Conservation (phyloP, 2,797 vertebrate species). For the Clamator glandarius region DNA sequence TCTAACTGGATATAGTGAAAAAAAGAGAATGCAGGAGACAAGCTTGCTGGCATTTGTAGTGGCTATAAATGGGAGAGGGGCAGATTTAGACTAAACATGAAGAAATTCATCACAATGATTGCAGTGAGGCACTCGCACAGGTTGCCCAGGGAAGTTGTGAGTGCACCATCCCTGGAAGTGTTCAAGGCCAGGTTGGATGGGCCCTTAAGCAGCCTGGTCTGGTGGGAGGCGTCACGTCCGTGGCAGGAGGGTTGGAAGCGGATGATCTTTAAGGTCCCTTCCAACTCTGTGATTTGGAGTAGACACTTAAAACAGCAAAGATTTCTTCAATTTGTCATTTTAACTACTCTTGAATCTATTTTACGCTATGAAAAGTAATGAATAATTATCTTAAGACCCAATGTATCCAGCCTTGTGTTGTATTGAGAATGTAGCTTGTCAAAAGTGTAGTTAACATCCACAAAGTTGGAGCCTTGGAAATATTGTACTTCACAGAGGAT, state of each 20-base stretch:
- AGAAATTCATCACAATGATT: no score
- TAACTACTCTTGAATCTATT: not conserved
- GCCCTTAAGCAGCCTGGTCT: no score
- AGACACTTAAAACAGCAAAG: not conserved
- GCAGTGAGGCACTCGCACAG: no score
- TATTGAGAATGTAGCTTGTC: not conserved
- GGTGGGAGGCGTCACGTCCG: no score
- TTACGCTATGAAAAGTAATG: not conserved
- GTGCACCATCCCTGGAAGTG: no score
- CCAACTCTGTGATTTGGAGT: not conserved
- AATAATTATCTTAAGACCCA: not conserved
- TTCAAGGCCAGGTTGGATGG: no score
- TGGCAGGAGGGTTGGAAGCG: no score
- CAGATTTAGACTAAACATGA: no score
- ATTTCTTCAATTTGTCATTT: not conserved
- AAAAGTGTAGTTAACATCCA: not conserved
- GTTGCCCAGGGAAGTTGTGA: no score
- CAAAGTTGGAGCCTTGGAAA: not conserved
- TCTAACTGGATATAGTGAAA: not conserved
- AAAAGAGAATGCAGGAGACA: not conserved
- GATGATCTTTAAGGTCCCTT: no score
- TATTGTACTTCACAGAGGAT: not conserved
- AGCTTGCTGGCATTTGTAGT: not conserved
- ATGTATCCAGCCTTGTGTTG: not conserved
- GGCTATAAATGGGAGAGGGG: no score